A percentile compares a stretch with the other conserved stretches of the same genome.
phyloP scores from a whole-genome alignment of 1,140 invertebrate genomes.

The Zaprionus africanus region DNA sequence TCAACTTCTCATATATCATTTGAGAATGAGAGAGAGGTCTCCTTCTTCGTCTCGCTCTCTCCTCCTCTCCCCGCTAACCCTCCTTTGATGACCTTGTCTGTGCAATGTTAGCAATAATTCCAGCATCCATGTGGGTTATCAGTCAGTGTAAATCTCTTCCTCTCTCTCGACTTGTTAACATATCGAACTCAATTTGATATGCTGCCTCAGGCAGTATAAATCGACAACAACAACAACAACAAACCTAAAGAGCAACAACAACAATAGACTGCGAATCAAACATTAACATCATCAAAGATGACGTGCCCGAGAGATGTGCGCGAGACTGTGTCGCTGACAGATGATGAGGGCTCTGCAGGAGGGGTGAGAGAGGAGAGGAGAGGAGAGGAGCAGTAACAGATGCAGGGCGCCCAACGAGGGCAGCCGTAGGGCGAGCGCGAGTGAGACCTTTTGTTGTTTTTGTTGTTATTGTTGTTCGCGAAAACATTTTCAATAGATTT shows the following conservation, averaged over 20 bases:
- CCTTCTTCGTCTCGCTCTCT: background rate
- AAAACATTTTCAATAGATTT: constrained; percentile 54
- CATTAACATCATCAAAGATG: constrained; percentile 50
- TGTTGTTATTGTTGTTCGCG: constrained; percentile 2
- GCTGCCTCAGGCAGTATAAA: constrained; percentile 25
- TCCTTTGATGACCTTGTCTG: background rate
- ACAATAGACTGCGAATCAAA: constrained; percentile 38
- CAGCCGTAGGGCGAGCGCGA: background rate
- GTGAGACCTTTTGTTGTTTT: constrained; percentile 10
- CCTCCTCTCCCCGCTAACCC: background rate
- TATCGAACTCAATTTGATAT: constrained; percentile 61
- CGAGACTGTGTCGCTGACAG: constrained; percentile 54
- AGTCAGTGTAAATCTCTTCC: constrained; percentile 20
- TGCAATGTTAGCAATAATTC: constrained; percentile 1
- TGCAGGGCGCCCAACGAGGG: background rate
- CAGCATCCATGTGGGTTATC: constrained; percentile 62
- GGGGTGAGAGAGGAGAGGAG: background rate
- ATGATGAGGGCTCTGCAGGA: constrained; percentile 61
- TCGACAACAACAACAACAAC: constrained; percentile 29
- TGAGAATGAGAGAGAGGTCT: background rate
- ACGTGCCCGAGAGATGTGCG: constrained; percentile 7
- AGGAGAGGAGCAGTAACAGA: background rate
- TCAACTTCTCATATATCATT: background rate
- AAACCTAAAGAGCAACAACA: background rate
- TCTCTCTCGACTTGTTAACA: constrained; percentile 63